These are phyloP conservation scores for Lasioglossum marginatum DNA, from an alignment of 2,888 invertebrate genomes.

Conservation along the genomic window DNA sequence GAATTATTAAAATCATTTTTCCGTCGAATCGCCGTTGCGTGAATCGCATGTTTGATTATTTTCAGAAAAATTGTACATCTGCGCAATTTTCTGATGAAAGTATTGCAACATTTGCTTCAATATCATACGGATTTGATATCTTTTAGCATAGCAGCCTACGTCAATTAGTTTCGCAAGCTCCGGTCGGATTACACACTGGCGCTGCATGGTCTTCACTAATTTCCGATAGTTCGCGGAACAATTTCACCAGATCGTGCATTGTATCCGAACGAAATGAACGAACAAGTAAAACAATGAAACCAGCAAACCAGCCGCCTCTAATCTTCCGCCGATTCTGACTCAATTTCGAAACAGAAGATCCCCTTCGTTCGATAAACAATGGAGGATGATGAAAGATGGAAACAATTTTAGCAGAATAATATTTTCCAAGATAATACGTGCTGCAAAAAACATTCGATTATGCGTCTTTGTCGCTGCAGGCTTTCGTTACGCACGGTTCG, in stretches of 20 bases:
- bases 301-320: background rate
- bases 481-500: background rate
- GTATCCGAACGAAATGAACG: background rate
- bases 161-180: background rate
- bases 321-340: background rate
- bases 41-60: background rate
- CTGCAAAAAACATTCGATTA: background rate
- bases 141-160: background rate
- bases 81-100: background rate
- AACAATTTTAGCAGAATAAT: background rate
- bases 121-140: background rate
- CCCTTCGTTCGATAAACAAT: background rate
- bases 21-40: background rate
- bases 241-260: background rate
- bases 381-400: background rate
- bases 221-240: background rate
- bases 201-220: background rate
- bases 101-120: background rate
- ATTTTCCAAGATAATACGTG: background rate
- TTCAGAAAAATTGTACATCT: background rate
- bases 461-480: background rate
- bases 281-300: background rate
- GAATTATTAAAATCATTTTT: background rate
- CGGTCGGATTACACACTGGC: background rate
- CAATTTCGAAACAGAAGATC: background rate